These are phyloP conservation scores for Crotalus helleri DNA, from an alignment of 2,113 vertebrate genomes.

Conservation along the genomic window DNA sequence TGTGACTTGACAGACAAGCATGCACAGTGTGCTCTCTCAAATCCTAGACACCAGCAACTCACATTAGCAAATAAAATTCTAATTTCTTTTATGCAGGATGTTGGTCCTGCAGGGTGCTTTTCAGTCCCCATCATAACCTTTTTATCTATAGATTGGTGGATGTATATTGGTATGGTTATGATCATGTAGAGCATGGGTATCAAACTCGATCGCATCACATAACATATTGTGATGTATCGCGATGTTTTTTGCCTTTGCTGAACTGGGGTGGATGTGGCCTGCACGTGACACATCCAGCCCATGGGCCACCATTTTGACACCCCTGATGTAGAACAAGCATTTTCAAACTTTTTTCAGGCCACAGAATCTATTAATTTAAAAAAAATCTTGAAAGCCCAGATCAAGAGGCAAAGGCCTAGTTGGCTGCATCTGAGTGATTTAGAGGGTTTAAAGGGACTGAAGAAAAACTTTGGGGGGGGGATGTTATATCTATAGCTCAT, in stretches of 20 bases:
- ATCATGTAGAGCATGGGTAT: background rate
- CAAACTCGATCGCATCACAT: too few relatives aligned
- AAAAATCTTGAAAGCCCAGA: background rate
- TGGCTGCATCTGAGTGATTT: background rate
- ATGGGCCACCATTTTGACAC: too few relatives aligned
- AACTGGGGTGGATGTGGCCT: too few relatives aligned
- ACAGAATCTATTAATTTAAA: background rate
- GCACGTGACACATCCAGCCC: too few relatives aligned
- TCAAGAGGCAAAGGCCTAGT: background rate
- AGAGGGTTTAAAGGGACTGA: background rate
- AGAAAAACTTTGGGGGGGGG: background rate
- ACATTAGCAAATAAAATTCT: background rate
- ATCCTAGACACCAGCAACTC: background rate
- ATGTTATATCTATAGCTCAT: background rate
- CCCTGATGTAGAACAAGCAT: background rate
- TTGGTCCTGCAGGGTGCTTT: background rate
- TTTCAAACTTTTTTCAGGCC: background rate
- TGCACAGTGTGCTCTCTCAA: background rate
- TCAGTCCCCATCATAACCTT: too few relatives aligned
- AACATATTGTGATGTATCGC: too few relatives aligned
- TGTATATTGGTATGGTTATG: background rate
- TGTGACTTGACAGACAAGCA: constrained; percentile 34
- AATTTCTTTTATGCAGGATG: background rate
- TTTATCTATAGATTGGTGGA: background rate
- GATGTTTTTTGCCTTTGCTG: too few relatives aligned